These are phyloP conservation scores for Ianthella basta DNA, from an alignment of 37 sponge, comb jelly and placozoan genomes.

Conservation along the genomic window DNA sequence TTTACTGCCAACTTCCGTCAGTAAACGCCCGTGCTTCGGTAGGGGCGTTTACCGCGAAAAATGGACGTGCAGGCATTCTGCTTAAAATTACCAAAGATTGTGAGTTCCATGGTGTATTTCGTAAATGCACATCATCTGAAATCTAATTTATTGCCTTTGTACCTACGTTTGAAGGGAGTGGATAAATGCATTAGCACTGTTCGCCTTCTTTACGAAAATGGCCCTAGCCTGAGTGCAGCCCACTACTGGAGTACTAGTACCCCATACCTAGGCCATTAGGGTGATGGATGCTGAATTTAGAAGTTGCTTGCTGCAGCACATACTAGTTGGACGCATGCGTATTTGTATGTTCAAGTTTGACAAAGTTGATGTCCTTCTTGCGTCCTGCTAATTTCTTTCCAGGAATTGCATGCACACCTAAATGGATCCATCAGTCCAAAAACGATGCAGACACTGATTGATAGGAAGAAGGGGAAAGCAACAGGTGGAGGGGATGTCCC, in stretches of 20 bases:
- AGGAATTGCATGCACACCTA: conserved; percentile 88
- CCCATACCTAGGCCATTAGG: too few species aligned
- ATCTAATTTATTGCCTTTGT: neutral
- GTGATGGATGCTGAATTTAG: too few species aligned
- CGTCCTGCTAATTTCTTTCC: neutral
- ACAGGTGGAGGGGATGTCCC: neutral
- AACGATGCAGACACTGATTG: conserved; percentile 72
- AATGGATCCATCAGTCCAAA: conserved; percentile 83
- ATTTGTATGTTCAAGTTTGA: too few species aligned
- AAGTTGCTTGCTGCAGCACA: too few species aligned
- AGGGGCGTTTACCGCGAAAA: neutral
- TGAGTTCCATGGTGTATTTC: neutral
- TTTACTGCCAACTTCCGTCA: neutral
- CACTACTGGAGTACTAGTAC: too few species aligned
- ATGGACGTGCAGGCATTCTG: conserved; percentile 1
- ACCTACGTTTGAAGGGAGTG: too few species aligned
- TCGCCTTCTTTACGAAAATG: too few species aligned
- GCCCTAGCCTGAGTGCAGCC: too few species aligned
- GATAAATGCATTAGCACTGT: too few species aligned
- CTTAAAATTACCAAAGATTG: conserved; percentile 1
- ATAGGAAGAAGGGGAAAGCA: conserved; percentile 9
- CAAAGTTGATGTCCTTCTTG: too few species aligned
- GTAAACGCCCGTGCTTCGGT: neutral
- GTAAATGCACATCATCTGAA: neutral
- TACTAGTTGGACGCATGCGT: too few species aligned